Base-by-base conservation (phyloP, 2,888 invertebrate genomes). In the Andrena dorsata region DNA sequence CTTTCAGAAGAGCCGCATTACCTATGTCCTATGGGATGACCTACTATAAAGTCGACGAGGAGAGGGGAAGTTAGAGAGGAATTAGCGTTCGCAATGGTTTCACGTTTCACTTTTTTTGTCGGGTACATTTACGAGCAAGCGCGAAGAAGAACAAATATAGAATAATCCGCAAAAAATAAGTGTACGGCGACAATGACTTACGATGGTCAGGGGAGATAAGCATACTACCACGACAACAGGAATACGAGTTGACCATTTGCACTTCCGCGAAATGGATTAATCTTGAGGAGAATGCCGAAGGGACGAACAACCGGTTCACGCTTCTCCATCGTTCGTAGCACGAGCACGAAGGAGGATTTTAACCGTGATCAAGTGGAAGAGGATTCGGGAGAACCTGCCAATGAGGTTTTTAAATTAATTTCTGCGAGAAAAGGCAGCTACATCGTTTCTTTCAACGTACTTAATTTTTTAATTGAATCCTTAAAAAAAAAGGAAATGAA, bases 211-310 rank as follows among this genome's bases (percentile, higher is more conserved):
- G 6, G 23, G 32, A 41, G 65, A 72, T 83, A 81, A 80, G 76
- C 77, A 61, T 68, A 71, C 64, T 60, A 73, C 63, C 76, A 70
- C 68, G 68, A 72, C 64, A 71, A 70, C 64, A 56, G 72, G 65
- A 70, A 75, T 84, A 82, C 82, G 77, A 80, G 64, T 72, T 65
- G 80, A 73, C 82, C 88, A 86, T 87, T 87, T 87, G 88, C 86
- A 83, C 88, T 87, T 87, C 87, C 87, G 87, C 88, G 87, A 86
- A 86, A 87, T 81, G 87, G 87, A 87, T 87, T 87, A 87, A 87
- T 87, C 87, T 87, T 82, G 72, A 80, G 75, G 72, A 72, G 68
- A 76, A 75, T 76, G 82, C 76, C 81, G 83, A 83, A 76, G 75
- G 83, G 84, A 79, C 75, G 73, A 73, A 63, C 80, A 83, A 80